phyloP scores from a whole-genome alignment of 2,113 vertebrate species.

The Seriola dumerili region DNA sequence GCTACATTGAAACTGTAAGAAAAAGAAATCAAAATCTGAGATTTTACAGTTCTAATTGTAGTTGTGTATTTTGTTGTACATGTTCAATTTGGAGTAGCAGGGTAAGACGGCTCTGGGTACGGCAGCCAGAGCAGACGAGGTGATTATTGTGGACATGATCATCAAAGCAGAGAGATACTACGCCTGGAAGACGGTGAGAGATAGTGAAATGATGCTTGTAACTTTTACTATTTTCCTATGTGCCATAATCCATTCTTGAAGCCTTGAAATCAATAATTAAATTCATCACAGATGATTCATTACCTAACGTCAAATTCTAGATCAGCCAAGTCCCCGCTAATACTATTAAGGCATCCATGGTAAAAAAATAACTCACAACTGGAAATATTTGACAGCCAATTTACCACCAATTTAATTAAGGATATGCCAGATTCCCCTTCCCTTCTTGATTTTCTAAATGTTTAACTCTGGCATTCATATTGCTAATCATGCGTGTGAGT shows the following conservation, averaged over 20 bases:
- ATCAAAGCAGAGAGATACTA: slow-evolving; percentile 94
- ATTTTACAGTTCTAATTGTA: not conserved
- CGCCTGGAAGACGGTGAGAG: slow-evolving; percentile 85
- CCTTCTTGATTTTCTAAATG: slow-evolving; percentile 46
- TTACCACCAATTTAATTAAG: slow-evolving; percentile 59
- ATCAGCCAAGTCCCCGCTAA: slow-evolving; percentile 50
- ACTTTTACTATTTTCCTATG: not conserved
- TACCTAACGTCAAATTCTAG: slow-evolving; percentile 21
- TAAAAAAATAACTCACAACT: slow-evolving; percentile 10
- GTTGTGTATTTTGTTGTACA: slow-evolving; percentile 19
- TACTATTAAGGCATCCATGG: slow-evolving; percentile 35
- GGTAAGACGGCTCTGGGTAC: slow-evolving; percentile 89
- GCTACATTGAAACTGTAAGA: not conserved
- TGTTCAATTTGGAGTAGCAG: slow-evolving; percentile 81
- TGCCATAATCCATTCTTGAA: slow-evolving; percentile 18
- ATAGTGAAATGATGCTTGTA: slow-evolving; percentile 5
- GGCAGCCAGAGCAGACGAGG: slow-evolving; percentile 88
- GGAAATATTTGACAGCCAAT: slow-evolving; percentile 54
- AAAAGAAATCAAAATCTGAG: not conserved
- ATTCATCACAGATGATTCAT: slow-evolving; percentile 60
- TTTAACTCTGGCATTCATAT: slow-evolving; percentile 58
- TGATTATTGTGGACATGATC: slow-evolving; percentile 93
- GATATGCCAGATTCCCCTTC: slow-evolving; percentile 15
- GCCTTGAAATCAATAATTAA: slow-evolving; percentile 53
- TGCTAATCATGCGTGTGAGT: slow-evolving; percentile 42